phyloP scores from a whole-genome alignment of 2,797 vertebrate genomes.

The Mionectes olivaceus region DNA sequence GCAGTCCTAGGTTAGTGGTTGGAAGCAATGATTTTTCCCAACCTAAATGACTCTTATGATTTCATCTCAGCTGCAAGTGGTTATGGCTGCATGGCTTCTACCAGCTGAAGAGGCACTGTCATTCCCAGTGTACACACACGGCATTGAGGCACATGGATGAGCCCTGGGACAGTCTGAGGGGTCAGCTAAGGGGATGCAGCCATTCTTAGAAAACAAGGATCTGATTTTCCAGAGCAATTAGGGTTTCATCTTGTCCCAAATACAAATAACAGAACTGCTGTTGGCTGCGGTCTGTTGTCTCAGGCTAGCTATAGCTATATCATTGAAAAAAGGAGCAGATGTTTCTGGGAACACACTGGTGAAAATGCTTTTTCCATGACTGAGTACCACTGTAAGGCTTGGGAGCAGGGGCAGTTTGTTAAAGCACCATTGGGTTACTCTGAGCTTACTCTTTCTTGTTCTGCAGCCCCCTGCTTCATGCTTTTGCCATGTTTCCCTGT shows the following conservation, averaged over 20 bases:
- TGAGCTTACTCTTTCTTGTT: not conserved
- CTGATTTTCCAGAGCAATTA: not conserved
- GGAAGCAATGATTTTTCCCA: not conserved
- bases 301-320: not conserved
- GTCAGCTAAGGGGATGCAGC: not conserved
- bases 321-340: not conserved
- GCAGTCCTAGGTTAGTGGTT: not conserved
- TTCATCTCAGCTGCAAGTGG: not conserved
- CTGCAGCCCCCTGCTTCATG: not conserved
- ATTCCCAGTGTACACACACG: accelerated
- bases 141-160: not conserved
- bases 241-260: not conserved
- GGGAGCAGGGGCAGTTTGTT: not conserved
- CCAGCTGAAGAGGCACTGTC: not conserved
- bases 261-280: not conserved
- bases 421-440: not conserved
- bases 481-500: not conserved
- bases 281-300: not conserved
- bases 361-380: not conserved
- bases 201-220: not conserved
- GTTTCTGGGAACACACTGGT: not conserved
- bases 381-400: not conserved
- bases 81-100: not conserved
- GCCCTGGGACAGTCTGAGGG: not conserved
- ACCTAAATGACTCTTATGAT: not conserved